phyloP scores from a whole-genome alignment of 2,888 invertebrate genomes.

The Meiosimyza decipiens region DNA sequence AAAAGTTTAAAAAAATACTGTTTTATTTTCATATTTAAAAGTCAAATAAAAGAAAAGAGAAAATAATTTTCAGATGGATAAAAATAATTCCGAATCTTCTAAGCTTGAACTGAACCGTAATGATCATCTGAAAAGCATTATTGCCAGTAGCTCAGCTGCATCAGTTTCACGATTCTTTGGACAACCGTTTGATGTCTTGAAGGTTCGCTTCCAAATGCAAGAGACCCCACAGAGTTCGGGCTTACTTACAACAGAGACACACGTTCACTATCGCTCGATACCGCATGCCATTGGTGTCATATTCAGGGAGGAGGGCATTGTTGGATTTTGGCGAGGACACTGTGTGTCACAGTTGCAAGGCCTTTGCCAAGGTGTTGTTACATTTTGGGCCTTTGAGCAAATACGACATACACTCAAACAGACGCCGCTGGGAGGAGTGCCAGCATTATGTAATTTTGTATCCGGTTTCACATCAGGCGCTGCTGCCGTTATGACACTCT shows the following conservation, averaged over 20 bases:
- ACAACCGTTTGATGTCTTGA: conserved; percentile 35
- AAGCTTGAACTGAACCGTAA: no score
- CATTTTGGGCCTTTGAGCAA: conserved; percentile 32
- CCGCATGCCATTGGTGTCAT: not conserved
- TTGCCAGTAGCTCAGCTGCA: conserved; percentile 27
- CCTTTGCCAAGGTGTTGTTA: conserved; percentile 25
- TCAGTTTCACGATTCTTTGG: conserved; percentile 19
- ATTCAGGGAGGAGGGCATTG: conserved; percentile 24
- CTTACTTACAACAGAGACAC: not conserved
- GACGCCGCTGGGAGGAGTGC: not conserved
- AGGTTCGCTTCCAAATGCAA: conserved; percentile 33
- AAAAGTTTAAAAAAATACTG: no score
- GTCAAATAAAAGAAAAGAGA: no score
- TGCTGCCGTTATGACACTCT: conserved; percentile 8
- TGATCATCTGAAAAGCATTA: conserved; percentile 21
- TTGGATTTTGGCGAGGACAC: conserved; percentile 37
- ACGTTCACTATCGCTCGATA: conserved; percentile 14
- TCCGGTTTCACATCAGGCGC: conserved; percentile 34
- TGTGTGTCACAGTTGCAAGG: conserved; percentile 22
- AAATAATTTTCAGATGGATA: no score
- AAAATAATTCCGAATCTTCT: no score
- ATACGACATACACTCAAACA: not conserved
- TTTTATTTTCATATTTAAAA: no score
- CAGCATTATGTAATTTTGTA: conserved; percentile 28
- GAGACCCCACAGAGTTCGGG: not conserved